phyloP scores from a whole-genome alignment of 2,797 vertebrate species.

The Centropyge bicolor region DNA sequence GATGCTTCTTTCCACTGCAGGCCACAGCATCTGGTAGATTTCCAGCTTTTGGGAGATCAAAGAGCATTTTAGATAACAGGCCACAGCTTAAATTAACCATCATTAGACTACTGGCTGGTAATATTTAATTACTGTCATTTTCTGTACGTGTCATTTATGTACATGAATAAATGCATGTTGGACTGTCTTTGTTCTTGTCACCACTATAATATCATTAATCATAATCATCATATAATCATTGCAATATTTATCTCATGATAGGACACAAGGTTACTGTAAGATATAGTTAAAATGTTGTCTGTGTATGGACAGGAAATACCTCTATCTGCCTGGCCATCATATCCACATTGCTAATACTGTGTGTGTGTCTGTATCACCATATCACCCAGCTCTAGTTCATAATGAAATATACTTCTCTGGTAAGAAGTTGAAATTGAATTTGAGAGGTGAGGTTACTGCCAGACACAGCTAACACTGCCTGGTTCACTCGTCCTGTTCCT shows the following conservation, averaged over 20 bases:
- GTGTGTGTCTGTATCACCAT: too few relatives aligned
- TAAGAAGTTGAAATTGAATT: background rate
- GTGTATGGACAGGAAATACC: background rate
- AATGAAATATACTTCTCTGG: background rate
- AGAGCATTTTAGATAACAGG: constrained; percentile 36
- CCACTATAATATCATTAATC: too few relatives aligned
- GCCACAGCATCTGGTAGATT: constrained; percentile 10
- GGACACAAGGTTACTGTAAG: background rate
- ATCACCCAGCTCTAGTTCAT: background rate
- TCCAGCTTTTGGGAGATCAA: constrained; percentile 36
- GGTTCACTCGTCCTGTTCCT: background rate
- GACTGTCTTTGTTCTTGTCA: background rate
- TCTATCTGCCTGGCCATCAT: background rate
- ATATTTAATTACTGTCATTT: background rate
- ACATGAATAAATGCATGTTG: background rate
- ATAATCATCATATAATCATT: background rate
- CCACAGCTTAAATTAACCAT: constrained; percentile 2
- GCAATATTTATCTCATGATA: background rate
- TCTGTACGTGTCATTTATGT: background rate
- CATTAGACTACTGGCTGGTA: background rate
- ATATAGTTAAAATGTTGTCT: background rate
- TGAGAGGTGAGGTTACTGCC: background rate
- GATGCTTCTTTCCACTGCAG: constrained; percentile 11
- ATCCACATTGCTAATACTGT: too few relatives aligned
- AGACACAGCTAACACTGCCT: constrained; percentile 15